Evolutionary conservation across 2,113 vertebrate species (phyloP).

Genomic region (Etia nguti): DNA sequence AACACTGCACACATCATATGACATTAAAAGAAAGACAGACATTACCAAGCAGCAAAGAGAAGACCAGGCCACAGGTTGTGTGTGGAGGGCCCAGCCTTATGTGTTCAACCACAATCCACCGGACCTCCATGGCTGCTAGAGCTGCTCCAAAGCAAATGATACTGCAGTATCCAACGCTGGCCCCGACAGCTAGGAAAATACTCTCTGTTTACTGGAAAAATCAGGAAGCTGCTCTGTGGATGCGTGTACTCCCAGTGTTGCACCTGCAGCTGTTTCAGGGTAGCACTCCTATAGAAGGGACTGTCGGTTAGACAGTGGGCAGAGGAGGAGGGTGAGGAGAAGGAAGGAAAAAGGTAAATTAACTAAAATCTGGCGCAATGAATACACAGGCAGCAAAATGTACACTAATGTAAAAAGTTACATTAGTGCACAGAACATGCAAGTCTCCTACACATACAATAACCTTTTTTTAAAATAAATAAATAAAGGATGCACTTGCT

Average conservation of each 20-base stretch:
- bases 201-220: not conserved
- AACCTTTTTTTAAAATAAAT: not conserved
- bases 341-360: not conserved
- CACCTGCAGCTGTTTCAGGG: not conserved
- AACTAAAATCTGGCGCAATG: not conserved
- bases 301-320: constrained; percentile 45
- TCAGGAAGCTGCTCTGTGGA: not conserved
- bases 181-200: not conserved
- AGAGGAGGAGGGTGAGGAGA: not conserved
- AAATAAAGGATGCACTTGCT: not conserved
- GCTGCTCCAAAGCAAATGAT: constrained; percentile 25
- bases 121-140: constrained; percentile 58
- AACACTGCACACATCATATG: not conserved
- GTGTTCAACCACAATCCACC: constrained; percentile 24
- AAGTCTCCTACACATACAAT: not conserved
- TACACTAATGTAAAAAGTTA: not conserved
- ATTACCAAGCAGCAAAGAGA: constrained; percentile 66
- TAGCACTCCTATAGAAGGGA: not conserved
- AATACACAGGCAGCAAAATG: not conserved
- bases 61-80: constrained; percentile 30
- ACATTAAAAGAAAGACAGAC: not conserved
- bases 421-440: not conserved
- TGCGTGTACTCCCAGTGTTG: not conserved
- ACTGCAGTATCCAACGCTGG: constrained; percentile 33
- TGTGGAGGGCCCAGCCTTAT: constrained; percentile 10